These are phyloP conservation scores for Heterotilapia buettikoferi DNA, from an alignment of 2,113 vertebrate genomes.

Conservation along the genomic window DNA sequence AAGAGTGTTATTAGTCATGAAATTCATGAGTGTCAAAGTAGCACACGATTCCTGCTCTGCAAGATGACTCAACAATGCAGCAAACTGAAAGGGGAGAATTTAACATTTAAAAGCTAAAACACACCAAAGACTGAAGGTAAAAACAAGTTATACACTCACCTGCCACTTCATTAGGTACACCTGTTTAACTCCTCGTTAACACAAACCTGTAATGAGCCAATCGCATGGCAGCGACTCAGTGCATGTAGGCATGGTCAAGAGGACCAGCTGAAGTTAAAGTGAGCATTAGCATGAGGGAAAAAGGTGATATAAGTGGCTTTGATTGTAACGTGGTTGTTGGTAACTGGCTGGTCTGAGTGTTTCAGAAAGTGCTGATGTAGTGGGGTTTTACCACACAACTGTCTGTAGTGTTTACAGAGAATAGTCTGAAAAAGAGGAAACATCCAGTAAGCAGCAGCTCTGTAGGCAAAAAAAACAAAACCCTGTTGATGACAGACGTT, in stretches of 20 bases:
- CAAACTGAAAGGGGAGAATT: background rate
- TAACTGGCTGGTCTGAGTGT: fast-evolving
- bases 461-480: background rate
- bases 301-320: background rate
- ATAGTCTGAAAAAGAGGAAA: background rate
- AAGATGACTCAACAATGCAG: background rate
- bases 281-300: fast-evolving
- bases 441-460: background rate
- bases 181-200: fast-evolving
- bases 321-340: background rate
- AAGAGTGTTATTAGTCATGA: background rate
- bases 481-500: background rate
- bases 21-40: background rate
- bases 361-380: fast-evolving
- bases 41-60: background rate
- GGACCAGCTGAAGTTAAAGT: background rate
- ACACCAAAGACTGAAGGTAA: background rate
- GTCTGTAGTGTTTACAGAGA: background rate
- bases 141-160: background rate
- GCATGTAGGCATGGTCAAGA: background rate
- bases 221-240: background rate
- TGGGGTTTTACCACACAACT: background rate
- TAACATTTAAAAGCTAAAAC: background rate
- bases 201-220: background rate
- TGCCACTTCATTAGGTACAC: background rate